Conservation (phyloP, 2,113 vertebrate species). For the Leucosticte australis region DNA sequence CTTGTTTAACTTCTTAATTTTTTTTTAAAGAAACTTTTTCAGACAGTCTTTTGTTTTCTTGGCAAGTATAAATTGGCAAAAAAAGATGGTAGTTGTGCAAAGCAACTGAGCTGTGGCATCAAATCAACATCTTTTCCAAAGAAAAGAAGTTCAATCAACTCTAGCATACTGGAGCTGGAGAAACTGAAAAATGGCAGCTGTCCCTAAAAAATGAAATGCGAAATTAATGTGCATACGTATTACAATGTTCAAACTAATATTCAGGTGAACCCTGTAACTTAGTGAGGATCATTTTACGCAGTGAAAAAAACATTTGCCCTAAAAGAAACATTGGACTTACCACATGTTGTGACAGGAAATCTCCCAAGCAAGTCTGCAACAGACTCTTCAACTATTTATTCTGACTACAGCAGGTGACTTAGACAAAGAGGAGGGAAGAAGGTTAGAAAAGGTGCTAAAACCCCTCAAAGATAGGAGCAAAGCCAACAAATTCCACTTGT, state of each 20-base stretch:
- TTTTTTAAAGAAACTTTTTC: neutral
- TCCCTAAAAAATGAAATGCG: neutral
- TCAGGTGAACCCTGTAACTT: neutral
- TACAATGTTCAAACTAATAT: neutral
- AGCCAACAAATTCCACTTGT: neutral
- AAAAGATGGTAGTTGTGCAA: neutral
- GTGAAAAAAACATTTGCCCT: neutral
- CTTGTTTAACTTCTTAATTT: neutral
- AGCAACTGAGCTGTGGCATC: neutral
- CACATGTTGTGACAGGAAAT: neutral
- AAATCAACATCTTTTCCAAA: neutral
- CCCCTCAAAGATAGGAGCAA: neutral
- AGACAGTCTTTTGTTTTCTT: neutral
- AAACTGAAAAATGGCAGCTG: neutral
- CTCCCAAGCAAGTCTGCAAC: neutral
- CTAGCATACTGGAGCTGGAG: neutral
- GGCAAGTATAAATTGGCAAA: neutral
- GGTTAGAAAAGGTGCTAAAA: neutral
- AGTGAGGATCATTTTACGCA: neutral
- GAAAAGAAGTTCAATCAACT: neutral
- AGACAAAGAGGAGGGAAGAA: neutral
- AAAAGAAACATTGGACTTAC: neutral
- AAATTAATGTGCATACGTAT: neutral
- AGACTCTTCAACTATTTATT: neutral
- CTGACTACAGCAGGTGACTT: neutral